Evolutionary conservation across 37 sponge, comb jelly and placozoan species (phyloP), one percentile per base, ranked within the genome.

Genomic region (Dysidea cf. avara): DNA sequence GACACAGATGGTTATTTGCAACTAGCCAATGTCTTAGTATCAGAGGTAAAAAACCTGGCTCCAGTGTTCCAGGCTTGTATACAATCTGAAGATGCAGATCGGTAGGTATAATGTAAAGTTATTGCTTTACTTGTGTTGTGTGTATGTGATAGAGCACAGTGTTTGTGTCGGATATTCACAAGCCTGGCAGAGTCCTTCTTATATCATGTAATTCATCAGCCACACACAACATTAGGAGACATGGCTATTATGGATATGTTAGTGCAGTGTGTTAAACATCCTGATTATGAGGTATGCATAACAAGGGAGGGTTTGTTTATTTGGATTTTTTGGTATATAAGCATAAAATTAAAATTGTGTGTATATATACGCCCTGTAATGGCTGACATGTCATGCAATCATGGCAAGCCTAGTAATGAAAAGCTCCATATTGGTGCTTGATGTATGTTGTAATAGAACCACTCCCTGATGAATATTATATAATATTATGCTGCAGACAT

Each of bases 161-260:
- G 76, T 35, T 31, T 93, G 61, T 83, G 90, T 36, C 77, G 83
- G 21, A 74, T 93, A 32, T 93, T 93, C 69, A 89, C 90, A 22
- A 90, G 89, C 34, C 36, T 89, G 80, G 90, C 79, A 7, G 90
- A 89, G 74, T 49, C 87, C 40, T 82, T 93, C 56, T 75, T 89
- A 26, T 73, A 75, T 35, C 51, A 82, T 50, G 51, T 61, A 25
- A 56, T 85, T 26, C 72, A 77, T 32, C 75, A 74, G 11, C 90
- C 94, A 5, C 24, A 85, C 61, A 65, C 69, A 18, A 66, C 56
- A 11, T 48, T 92, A 0, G 93, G 88, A n/a, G 81, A 75, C 51
- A 57, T 92, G 26, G 24, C 35, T 1, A 72, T 68, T 0, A 64
- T 84, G 25, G 73, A 77, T 39, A 36, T 80, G 18, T 22, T 92